These are phyloP conservation scores for Lasioglossum figueresi DNA, from an alignment of 2,888 invertebrate genomes.

Conservation along the genomic window DNA sequence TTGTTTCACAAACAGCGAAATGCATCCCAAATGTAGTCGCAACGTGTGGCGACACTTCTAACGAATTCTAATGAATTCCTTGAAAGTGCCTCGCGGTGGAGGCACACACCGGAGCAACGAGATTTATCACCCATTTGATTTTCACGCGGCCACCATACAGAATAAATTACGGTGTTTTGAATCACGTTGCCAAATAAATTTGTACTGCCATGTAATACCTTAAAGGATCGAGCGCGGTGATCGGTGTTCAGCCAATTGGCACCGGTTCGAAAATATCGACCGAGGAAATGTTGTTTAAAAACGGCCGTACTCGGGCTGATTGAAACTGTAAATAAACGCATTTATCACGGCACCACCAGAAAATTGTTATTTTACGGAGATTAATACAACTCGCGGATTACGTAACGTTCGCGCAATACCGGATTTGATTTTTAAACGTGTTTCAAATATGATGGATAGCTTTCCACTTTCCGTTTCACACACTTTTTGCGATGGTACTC, in stretches of 20 bases:
- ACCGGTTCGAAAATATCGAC: neutral
- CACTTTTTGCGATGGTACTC: neutral
- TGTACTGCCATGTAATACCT: constrained; percentile 1
- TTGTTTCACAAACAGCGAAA: neutral
- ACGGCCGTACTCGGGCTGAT: constrained; percentile 3
- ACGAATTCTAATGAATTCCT: constrained; percentile 58
- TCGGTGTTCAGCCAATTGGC: neutral
- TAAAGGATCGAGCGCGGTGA: neutral
- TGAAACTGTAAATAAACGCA: constrained; percentile 50
- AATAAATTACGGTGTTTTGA: constrained; percentile 12
- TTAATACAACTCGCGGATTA: constrained; percentile 21
- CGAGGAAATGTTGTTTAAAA: neutral
- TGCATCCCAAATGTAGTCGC: constrained; percentile 5
- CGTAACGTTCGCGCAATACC: constrained; percentile 34
- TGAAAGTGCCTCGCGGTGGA: constrained; percentile 25
- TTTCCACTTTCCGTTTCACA: neutral
- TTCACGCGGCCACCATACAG: constrained; percentile 25
- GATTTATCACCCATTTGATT: constrained; percentile 43
- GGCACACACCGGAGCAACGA: constrained; percentile 7
- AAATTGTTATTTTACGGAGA: constrained; percentile 50
- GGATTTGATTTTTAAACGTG: constrained; percentile 21
- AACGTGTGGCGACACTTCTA: constrained; percentile 42
- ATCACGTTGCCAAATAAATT: constrained; percentile 24
- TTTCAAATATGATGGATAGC: constrained; percentile 1
- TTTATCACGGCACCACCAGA: constrained; percentile 33